Evolutionary conservation across 53 echinoderm and acorn worm genomes (phyloP).

Genomic region (Holothuria leucospilota): DNA sequence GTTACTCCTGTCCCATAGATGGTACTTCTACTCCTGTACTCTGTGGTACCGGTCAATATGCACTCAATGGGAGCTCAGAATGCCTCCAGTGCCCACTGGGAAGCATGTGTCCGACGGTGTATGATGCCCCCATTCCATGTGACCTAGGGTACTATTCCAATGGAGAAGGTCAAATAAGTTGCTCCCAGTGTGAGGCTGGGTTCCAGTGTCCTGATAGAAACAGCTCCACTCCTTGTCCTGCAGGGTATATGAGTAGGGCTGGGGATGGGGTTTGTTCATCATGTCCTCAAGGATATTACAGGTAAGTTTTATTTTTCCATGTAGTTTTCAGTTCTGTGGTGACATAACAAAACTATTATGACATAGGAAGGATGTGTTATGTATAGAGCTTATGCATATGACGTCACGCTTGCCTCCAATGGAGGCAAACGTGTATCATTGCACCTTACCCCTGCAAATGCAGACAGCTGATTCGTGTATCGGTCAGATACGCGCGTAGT

Average conservation of each 20-base stretch:
- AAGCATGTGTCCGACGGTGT: slow-evolving; percentile 86
- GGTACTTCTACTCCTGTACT: slow-evolving; percentile 69
- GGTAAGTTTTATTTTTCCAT: slow-evolving; percentile 50
- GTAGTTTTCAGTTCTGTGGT: too few species aligned
- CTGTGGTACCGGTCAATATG: slow-evolving; percentile 84
- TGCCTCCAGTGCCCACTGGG: slow-evolving; percentile 82
- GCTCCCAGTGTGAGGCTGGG: slow-evolving; percentile 82
- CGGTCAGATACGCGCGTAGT: too few species aligned
- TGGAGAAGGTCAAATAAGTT: slow-evolving; percentile 77
- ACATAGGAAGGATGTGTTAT: too few species aligned
- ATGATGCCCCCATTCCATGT: slow-evolving; percentile 80
- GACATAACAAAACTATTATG: too few species aligned
- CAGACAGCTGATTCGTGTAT: too few species aligned
- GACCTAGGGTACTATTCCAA: slow-evolving; percentile 84
- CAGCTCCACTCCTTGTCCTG: slow-evolving; percentile 69
- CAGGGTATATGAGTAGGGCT: slow-evolving; percentile 78
- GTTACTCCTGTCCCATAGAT: slow-evolving; percentile 72
- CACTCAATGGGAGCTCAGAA: slow-evolving; percentile 80
- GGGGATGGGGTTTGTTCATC: slow-evolving; percentile 79
- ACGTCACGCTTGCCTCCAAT: too few species aligned
- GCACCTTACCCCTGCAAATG: too few species aligned
- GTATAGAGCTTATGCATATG: too few species aligned
- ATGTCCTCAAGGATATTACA: slow-evolving; percentile 83
- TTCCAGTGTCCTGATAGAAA: slow-evolving; percentile 80
- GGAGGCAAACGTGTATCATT: too few species aligned